phyloP scores from a whole-genome alignment of 1,140 invertebrate genomes.

The Pseudomyrmex pallidus region DNA sequence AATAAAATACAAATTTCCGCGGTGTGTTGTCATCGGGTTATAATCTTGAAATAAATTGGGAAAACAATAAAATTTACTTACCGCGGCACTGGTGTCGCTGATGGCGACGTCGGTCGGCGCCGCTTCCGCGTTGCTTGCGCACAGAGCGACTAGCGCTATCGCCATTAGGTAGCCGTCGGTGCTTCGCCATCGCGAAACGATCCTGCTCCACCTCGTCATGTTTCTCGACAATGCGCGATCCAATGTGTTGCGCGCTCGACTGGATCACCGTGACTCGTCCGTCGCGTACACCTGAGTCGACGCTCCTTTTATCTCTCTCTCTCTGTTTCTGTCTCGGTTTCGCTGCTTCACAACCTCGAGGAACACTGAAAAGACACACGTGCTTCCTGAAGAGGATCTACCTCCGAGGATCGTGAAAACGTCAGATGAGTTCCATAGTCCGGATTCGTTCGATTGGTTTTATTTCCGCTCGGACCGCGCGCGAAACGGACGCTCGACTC shows the following conservation, averaged over 20 bases:
- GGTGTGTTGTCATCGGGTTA: background rate
- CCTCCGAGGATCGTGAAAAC: background rate
- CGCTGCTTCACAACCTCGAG: too few species aligned
- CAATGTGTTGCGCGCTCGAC: background rate
- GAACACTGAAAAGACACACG: constrained; percentile 34
- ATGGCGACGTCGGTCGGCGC: constrained; percentile 18
- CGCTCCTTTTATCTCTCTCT: background rate
- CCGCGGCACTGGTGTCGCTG: constrained; percentile 66
- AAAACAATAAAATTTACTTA: constrained; percentile 49
- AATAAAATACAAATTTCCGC: too few species aligned
- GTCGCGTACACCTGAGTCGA: background rate
- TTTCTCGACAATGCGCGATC: background rate
- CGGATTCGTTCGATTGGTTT: background rate
- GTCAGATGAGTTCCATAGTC: constrained; percentile 3
- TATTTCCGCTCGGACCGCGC: too few species aligned
- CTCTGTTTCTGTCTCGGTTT: too few species aligned
- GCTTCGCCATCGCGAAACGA: constrained; percentile 3
- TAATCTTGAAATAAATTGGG: background rate
- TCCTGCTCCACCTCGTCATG: constrained; percentile 35
- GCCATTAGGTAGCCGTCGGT: constrained; percentile 1
- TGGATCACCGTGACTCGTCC: background rate
- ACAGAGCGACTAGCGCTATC: constrained; percentile 37
- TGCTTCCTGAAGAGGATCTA: background rate
- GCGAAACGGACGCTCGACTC: background rate
- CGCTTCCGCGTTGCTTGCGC: constrained; percentile 47